phyloP scores from a whole-genome alignment of 2,888 invertebrate species.

The Helobdella robusta region DNA sequence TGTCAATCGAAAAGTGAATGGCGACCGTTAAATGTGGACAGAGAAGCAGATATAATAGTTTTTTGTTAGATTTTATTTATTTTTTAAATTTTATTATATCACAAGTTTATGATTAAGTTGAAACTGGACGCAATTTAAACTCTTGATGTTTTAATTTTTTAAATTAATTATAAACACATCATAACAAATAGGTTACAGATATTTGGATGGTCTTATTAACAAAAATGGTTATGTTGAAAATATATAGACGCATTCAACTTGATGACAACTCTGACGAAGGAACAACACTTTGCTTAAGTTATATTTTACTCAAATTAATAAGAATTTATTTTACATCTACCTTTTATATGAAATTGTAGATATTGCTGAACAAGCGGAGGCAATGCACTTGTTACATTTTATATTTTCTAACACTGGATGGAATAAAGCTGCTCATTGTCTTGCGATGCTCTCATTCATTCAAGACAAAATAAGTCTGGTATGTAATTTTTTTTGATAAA shows the following conservation, averaged over 20 bases:
- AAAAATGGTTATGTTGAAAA: slow-evolving; percentile 16
- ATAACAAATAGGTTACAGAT: slow-evolving; percentile 24
- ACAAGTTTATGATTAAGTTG: no score
- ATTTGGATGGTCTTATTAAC: slow-evolving; percentile 22
- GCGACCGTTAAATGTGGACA: no score
- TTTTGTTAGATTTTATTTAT: no score
- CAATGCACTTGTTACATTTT: slow-evolving; percentile 6
- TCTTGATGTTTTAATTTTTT: no score
- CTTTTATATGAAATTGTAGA: slow-evolving; percentile 2
- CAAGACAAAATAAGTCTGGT: slow-evolving; percentile 16
- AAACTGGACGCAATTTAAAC: no score
- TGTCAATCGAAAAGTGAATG: no score
- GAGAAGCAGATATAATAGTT: no score
- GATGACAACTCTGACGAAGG: background rate
- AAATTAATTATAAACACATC: no score
- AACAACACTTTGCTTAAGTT: slow-evolving; percentile 14
- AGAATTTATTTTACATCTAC: background rate
- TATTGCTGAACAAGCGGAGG: slow-evolving; percentile 17
- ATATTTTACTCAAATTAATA: background rate
- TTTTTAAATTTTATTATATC: no score
- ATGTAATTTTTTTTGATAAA: background rate
- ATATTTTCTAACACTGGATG: slow-evolving; percentile 17
- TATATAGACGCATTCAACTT: slow-evolving; percentile 8
- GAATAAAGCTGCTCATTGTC: slow-evolving; percentile 17
- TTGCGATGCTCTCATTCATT: slow-evolving; percentile 22